These are phyloP conservation scores for Drosophila biarmipes DNA, from an alignment of 1,140 invertebrate species.

Conservation along the genomic window DNA sequence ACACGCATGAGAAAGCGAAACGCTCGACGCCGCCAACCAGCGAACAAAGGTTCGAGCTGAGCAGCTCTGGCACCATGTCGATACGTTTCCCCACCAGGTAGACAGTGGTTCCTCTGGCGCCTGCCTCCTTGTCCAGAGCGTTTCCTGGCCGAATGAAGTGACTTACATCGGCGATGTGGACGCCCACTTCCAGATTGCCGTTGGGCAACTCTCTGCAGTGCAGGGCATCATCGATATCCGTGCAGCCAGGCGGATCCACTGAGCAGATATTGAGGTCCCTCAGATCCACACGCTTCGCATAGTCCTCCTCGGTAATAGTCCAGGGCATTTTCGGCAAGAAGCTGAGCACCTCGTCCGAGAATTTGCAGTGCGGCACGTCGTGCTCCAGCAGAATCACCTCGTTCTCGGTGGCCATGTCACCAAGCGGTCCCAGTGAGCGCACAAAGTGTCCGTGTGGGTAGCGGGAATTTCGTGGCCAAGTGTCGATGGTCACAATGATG, in stretches of 20 bases:
- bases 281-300: slow-evolving; percentile 92
- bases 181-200: slow-evolving; percentile 94
- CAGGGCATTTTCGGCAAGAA: slow-evolving; percentile 97
- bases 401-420: slow-evolving; percentile 96
- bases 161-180: slow-evolving; percentile 98
- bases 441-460: slow-evolving; percentile 94
- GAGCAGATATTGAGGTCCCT: slow-evolving; percentile 95
- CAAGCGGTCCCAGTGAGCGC: slow-evolving; percentile 90
- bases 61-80: slow-evolving; percentile 94
- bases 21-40: slow-evolving; percentile 93
- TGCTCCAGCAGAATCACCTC: slow-evolving; percentile 98
- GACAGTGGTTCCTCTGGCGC: slow-evolving; percentile 93
- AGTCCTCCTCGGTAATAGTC: slow-evolving; percentile 93
- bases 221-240: slow-evolving; percentile 99
- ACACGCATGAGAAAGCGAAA: slow-evolving; percentile 97
- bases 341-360: slow-evolving; percentile 96
- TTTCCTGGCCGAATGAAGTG: slow-evolving; percentile 96
- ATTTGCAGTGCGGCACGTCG: slow-evolving; percentile 97
- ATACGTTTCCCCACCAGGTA: slow-evolving; percentile 95
- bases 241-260: slow-evolving; percentile 99
- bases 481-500: slow-evolving; percentile 96
- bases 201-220: slow-evolving; percentile 93
- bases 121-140: slow-evolving; percentile 94
- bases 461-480: slow-evolving; percentile 94
- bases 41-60: slow-evolving; percentile 97